Evolutionary conservation across 2,797 vertebrate species (phyloP).

Genomic region (Enteromius trimaculatus): DNA sequence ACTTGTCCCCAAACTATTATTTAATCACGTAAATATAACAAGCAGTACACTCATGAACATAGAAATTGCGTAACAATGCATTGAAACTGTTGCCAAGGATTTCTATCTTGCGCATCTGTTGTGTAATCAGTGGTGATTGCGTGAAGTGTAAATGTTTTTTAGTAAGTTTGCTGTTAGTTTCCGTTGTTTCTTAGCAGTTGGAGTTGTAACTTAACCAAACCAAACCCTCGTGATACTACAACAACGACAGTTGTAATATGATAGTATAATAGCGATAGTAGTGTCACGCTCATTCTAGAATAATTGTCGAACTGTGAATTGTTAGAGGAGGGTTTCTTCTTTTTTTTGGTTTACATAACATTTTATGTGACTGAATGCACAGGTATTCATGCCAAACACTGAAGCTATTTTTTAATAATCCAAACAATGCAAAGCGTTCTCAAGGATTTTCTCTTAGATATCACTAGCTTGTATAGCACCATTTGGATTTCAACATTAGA

Average conservation of each 20-base stretch:
- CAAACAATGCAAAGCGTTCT: conserved; percentile 8
- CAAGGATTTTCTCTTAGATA: conserved; percentile 6
- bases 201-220: conserved; percentile 59
- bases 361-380: not conserved
- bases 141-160: conserved; percentile 44
- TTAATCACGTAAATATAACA: not conserved
- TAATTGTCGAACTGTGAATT: conserved; percentile 10
- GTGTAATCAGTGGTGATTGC: conserved; percentile 27
- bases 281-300: not conserved
- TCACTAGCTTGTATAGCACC: not conserved
- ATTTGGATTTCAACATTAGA: not conserved
- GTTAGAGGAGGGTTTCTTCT: not conserved
- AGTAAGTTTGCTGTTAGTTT: not conserved
- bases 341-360: too few relatives aligned
- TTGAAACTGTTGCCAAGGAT: conserved; percentile 22
- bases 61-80: not conserved
- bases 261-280: not conserved
- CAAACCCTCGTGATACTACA: not conserved
- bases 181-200: not conserved
- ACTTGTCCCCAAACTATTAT: not conserved
- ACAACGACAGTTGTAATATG: not conserved
- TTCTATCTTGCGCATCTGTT: not conserved
- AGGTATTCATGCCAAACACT: conserved; percentile 19
- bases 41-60: not conserved
- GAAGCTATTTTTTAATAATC: not conserved